Evolutionary conservation across 1,140 invertebrate genomes (phyloP).

Genomic region (Drosophila bocqueti): DNA sequence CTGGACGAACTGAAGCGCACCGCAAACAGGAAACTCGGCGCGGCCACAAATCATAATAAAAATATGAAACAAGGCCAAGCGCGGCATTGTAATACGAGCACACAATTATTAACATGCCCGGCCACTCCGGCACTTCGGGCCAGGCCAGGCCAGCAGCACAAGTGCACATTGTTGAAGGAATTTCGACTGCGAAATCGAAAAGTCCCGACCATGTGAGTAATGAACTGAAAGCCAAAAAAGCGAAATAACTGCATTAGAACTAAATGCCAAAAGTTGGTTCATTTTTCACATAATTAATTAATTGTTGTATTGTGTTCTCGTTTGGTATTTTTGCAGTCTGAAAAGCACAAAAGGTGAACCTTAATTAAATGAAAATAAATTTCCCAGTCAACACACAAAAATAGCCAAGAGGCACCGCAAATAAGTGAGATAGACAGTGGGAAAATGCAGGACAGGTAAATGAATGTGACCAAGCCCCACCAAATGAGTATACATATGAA

Average conservation of each 20-base stretch:
- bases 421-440: neutral
- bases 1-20: conserved; percentile 40
- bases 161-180: conserved; percentile 42
- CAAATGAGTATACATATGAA: neutral
- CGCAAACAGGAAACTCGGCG: conserved; percentile 48
- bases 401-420: conserved; percentile 18
- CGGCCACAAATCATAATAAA: conserved; percentile 51
- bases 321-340: neutral
- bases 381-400: conserved; percentile 25
- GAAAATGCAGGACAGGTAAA: conserved; percentile 6
- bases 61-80: conserved; percentile 53
- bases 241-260: conserved; percentile 50
- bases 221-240: conserved; percentile 59
- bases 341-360: conserved; percentile 11
- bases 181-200: conserved; percentile 43
- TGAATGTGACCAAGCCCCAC: neutral
- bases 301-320: conserved; percentile 1
- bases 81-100: conserved; percentile 43
- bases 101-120: conserved; percentile 44
- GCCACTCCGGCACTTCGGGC: conserved; percentile 14
- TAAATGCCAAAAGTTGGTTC: conserved; percentile 46
- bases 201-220: conserved; percentile 33
- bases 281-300: conserved; percentile 39
- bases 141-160: conserved; percentile 11
- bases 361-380: conserved; percentile 61